Evolutionary conservation across 2,797 vertebrate species (phyloP).

Genomic region (Scyliorhinus canicula): DNA sequence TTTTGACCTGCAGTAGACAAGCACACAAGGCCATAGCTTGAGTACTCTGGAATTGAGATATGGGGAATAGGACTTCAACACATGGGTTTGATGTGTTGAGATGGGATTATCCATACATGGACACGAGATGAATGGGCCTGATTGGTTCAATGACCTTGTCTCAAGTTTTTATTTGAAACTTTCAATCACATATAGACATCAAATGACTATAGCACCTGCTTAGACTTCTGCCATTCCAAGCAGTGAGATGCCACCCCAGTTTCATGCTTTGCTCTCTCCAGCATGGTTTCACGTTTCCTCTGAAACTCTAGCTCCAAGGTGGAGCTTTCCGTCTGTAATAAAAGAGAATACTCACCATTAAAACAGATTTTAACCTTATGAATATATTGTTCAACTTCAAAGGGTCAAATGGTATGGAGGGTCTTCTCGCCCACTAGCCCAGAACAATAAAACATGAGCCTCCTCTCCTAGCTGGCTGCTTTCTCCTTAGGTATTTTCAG

Average conservation of each 20-base stretch:
- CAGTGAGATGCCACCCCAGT: slow-evolving; percentile 58
- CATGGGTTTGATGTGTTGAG: neutral
- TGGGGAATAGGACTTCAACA: neutral
- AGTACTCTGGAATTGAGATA: neutral
- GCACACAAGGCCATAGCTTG: neutral
- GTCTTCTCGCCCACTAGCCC: neutral
- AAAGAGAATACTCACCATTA: neutral
- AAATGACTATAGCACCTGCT: slow-evolving; percentile 50
- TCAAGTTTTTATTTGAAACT: neutral
- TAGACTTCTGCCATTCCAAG: slow-evolving; percentile 59
- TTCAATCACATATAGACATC: neutral
- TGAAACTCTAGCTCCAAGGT: slow-evolving; percentile 69
- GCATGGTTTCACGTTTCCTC: slow-evolving; percentile 66
- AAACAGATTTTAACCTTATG: neutral
- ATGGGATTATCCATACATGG: neutral
- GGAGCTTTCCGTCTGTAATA: slow-evolving; percentile 52
- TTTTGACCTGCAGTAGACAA: neutral
- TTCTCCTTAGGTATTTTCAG: neutral
- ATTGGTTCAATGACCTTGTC: neutral
- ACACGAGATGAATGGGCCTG: neutral
- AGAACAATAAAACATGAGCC: neutral
- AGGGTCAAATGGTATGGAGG: no score
- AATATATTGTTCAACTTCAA: slow-evolving; percentile 22
- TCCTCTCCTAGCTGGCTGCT: neutral
- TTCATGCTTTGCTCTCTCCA: slow-evolving; percentile 62